A percentile compares a stretch with the other conserved stretches of the same genome.
phyloP scores from a whole-genome alignment of 1,140 invertebrate species.

The Drosophila pseudoobscura region DNA sequence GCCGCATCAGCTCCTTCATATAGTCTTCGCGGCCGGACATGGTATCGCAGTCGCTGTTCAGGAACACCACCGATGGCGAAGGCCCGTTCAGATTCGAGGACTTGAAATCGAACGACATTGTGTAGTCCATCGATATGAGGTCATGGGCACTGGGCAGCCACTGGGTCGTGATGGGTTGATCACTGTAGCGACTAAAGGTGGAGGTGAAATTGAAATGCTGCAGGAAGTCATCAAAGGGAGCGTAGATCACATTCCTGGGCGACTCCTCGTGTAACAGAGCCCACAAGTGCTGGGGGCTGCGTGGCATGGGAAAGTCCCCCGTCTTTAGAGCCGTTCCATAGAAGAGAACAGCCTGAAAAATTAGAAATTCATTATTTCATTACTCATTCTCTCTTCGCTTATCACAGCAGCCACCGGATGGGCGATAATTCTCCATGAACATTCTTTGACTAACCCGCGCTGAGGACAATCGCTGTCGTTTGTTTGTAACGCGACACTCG shows the following conservation, averaged over 20 bases:
- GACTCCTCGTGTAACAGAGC: slow-evolving; percentile 94
- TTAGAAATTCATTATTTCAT: not conserved
- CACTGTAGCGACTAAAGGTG: slow-evolving; percentile 91
- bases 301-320: slow-evolving; percentile 88
- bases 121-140: slow-evolving; percentile 84
- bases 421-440: not conserved
- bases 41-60: slow-evolving; percentile 92
- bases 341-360: slow-evolving; percentile 63
- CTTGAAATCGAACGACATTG: slow-evolving; percentile 23
- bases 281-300: slow-evolving; percentile 86
- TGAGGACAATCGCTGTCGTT: slow-evolving; percentile 12
- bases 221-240: slow-evolving; percentile 85
- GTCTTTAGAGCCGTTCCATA: slow-evolving; percentile 64
- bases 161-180: slow-evolving; percentile 90
- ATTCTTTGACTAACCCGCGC: slow-evolving; percentile 32
- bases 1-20: slow-evolving; percentile 89
- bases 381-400: not conserved
- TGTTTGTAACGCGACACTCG: slow-evolving; percentile 52
- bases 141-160: slow-evolving; percentile 86
- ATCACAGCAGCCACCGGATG: slow-evolving; percentile 16
- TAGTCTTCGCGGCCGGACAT: slow-evolving; percentile 90
- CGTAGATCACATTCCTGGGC: slow-evolving; percentile 90
- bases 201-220: slow-evolving; percentile 91
- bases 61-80: slow-evolving; percentile 89
- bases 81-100: slow-evolving; percentile 5